Conservation (phyloP, 2,113 vertebrate genomes). For the Rhadina sibilatrix region DNA sequence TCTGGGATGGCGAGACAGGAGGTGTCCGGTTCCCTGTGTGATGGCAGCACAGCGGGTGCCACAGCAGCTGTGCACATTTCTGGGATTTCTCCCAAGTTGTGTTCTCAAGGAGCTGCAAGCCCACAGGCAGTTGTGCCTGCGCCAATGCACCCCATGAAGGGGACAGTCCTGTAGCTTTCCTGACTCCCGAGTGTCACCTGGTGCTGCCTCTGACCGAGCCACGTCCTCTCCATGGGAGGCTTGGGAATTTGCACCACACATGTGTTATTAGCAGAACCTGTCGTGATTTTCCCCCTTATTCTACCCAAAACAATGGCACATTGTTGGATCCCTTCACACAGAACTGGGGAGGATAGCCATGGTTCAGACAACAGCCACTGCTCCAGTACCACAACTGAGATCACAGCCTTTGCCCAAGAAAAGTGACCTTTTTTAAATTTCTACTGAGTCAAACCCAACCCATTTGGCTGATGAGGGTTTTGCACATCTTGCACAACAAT, state of each 20-base stretch:
- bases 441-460: neutral
- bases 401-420: neutral
- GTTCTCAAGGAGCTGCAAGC: neutral
- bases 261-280: rapidly evolving
- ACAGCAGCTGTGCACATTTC: rapidly evolving
- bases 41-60: neutral
- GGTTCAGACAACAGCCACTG: neutral
- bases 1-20: neutral
- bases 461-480: neutral
- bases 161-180: neutral
- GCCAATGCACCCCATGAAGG: neutral
- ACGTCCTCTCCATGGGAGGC: neutral
- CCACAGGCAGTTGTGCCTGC: neutral
- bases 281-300: neutral
- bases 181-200: neutral
- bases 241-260: neutral
- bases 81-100: neutral
- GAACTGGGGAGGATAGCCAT: neutral
- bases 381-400: neutral
- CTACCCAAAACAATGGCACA: neutral
- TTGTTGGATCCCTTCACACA: neutral
- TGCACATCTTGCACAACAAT: neutral
- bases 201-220: neutral
- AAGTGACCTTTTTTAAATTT: rapidly evolving
- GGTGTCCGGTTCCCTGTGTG: rapidly evolving